These are phyloP conservation scores for Tretioscincus oriximinensis DNA, from an alignment of 2,113 vertebrate species.

Conservation along the genomic window DNA sequence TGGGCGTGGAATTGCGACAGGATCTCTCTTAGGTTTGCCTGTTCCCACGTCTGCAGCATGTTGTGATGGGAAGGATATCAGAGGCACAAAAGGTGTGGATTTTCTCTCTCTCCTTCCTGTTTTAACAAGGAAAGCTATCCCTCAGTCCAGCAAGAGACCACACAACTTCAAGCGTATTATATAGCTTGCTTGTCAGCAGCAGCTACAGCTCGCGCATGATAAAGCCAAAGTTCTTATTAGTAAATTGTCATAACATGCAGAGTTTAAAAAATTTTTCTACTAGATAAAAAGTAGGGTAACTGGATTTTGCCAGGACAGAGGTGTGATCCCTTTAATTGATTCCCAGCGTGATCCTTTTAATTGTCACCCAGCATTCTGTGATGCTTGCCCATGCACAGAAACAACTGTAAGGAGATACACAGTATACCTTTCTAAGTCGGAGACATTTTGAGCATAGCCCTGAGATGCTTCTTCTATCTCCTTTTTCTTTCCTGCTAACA, in stretches of 20 bases:
- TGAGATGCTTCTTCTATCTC: neutral
- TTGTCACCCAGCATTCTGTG: constrained; percentile 4
- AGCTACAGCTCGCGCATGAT: constrained; percentile 18
- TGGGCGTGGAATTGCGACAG: constrained; percentile 63
- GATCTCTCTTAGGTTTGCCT: constrained; percentile 54
- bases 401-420: neutral
- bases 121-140: constrained; percentile 74
- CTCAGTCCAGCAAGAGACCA: constrained; percentile 62
- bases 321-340: constrained; percentile 23
- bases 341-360: constrained; percentile 22
- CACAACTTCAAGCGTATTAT: constrained; percentile 52
- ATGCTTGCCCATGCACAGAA: neutral
- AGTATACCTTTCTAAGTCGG: neutral
- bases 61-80: constrained; percentile 59
- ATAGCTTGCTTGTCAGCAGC: constrained; percentile 5
- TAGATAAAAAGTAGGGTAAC: neutral
- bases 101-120: constrained; percentile 74
- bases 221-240: constrained; percentile 31
- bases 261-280: constrained; percentile 19
- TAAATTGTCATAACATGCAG: constrained; percentile 30
- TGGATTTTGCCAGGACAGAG: neutral
- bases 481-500: neutral
- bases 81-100: constrained; percentile 59
- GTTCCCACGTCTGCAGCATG: constrained; percentile 58
- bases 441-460: neutral